phyloP scores from a whole-genome alignment of 2,113 vertebrate species.

The Nibea coibor region DNA sequence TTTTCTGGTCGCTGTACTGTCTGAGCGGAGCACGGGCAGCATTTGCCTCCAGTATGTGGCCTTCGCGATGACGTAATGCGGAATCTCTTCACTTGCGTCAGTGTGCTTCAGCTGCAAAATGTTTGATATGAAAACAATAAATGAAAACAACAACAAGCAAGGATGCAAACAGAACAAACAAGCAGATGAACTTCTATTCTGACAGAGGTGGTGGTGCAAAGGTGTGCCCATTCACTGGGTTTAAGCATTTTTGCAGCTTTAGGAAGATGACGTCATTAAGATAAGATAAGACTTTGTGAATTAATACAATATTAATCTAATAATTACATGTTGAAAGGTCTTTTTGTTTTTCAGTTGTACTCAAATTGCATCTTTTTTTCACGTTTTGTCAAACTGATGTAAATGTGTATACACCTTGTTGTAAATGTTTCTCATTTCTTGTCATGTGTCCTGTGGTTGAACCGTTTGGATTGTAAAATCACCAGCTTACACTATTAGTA shows the following conservation, averaged over 20 bases:
- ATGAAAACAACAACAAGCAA: neutral
- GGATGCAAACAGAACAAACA: too few species aligned
- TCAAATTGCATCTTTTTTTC: too few species aligned
- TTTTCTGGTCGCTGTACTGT: constrained; percentile 77
- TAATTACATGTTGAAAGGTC: neutral
- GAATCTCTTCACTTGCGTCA: constrained; percentile 80
- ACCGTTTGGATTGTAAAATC: neutral
- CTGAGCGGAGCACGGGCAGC: constrained; percentile 71
- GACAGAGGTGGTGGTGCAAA: too few species aligned
- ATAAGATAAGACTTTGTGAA: constrained; percentile 1
- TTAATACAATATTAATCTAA: neutral
- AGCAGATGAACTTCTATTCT: neutral
- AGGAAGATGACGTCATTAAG: constrained; percentile 43
- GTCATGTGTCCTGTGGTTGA: neutral
- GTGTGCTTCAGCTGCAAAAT: constrained; percentile 48
- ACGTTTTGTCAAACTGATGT: neutral
- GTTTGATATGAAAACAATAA: neutral
- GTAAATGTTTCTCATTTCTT: neutral
- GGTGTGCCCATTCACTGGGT: neutral
- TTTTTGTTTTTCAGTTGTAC: too few species aligned
- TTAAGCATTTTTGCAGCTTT: neutral
- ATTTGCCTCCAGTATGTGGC: constrained; percentile 71
- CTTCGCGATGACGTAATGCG: constrained; percentile 85
- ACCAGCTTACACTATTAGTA: neutral
- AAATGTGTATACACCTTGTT: too few species aligned